Conservation (phyloP, 2,888 invertebrate species). For the Coelinius sp. region DNA sequence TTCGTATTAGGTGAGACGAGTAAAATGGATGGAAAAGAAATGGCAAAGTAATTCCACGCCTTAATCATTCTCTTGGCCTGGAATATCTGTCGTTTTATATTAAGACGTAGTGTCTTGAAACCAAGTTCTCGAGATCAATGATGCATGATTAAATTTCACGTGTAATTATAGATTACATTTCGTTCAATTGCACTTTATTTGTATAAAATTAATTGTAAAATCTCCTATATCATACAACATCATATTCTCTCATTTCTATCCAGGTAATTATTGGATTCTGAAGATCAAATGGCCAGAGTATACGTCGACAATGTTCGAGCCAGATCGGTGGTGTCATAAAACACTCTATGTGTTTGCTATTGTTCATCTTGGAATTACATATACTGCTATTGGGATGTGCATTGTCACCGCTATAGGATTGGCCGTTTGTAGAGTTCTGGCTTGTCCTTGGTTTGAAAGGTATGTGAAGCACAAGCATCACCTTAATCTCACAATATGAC, state of each 20-base stretch:
- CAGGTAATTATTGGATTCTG: constrained; percentile 82
- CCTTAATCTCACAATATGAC: background rate
- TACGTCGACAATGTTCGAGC: constrained; percentile 80
- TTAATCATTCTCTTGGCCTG: background rate
- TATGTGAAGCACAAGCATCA: no score
- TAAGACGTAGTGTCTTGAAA: no score
- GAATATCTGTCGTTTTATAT: background rate
- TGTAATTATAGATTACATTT: background rate
- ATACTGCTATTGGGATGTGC: constrained; percentile 75
- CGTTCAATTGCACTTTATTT: no score
- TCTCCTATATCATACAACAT: background rate
- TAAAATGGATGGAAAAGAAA: background rate
- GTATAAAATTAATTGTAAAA: no score
- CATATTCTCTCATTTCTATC: constrained; percentile 15
- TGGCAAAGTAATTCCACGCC: background rate
- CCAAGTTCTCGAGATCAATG: no score
- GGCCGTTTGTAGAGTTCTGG: constrained; percentile 80
- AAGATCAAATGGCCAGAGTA: constrained; percentile 85
- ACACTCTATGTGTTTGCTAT: constrained; percentile 84
- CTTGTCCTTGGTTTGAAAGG: constrained; percentile 78
- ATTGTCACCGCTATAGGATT: constrained; percentile 76
- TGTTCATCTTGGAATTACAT: constrained; percentile 81
- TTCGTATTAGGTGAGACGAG: constrained; percentile 77
- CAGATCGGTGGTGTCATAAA: constrained; percentile 85
- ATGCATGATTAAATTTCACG: no score